Base-by-base conservation (phyloP, 2,113 vertebrate species). In the Aptenodytes forsteri region DNA sequence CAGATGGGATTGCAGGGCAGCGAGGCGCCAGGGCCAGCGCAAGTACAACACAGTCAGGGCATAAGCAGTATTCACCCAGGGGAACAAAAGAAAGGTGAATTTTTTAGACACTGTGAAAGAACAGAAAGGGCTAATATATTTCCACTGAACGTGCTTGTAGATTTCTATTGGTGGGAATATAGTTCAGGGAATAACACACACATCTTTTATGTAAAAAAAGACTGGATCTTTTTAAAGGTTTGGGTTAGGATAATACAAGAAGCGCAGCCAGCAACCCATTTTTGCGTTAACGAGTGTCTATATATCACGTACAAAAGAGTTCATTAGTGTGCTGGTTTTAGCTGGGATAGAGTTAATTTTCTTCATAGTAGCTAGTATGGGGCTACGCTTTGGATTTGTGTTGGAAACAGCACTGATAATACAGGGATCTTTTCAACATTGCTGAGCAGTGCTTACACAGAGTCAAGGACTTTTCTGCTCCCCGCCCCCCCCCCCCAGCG, bases 11-110 rank as follows among this genome's bases (percentile, higher is more conserved):
- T 55, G 47, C 21, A 47, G 47, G 19, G 65, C 32, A 59, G 11
- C 1, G 1, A 61, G 22, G 17, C 2, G 3, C 29, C 54, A 65
- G 25, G 46, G 38, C 10, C 26, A 16, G 34, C 9, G 1, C 58
- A n/a, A 13, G 23, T 14, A 66, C 8, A 54, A 36, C 10, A 9
- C 6, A 18, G 10, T 4, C 52, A 59, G 30, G 18, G 8, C 9
- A 34, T 7, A 55, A 40, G 56, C 18, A 84, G 19, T 11, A 49
- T 69, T 90, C 40, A 50, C 22, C 5, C 8, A 34, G 9, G 7
- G 21, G 13, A 79, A 32, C 9, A 59, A 82, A 87, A 49, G 23
- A 67, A 85, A 88, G 7, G 18, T 52, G 52, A 3, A 5, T 9
- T 42, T 66, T 87, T 91, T 56, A 69, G 11, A 52, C 14, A 25